Percentiles rank a stretch among this genome's conserved stretches.
phyloP scores from a whole-genome alignment of 2,888 invertebrate species.

The Caenorhabditis sp. region DNA sequence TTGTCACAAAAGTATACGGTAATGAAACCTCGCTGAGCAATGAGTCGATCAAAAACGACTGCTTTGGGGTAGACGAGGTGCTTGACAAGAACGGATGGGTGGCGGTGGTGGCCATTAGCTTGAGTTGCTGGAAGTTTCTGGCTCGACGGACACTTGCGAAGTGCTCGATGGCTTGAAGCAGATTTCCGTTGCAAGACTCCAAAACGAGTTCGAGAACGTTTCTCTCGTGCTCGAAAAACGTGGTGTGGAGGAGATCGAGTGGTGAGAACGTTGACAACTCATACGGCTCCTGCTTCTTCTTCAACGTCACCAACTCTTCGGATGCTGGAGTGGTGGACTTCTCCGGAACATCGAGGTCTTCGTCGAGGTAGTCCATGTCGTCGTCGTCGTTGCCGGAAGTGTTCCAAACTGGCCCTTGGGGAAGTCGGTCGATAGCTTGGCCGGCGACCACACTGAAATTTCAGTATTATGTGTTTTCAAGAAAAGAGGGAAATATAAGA shows the following conservation, averaged over 20 bases:
- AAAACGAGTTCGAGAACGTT: conserved; percentile 93
- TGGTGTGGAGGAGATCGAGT: conserved; percentile 90
- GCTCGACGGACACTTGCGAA: conserved; percentile 85
- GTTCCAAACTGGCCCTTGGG: conserved; percentile 93
- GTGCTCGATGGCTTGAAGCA: conserved; percentile 93
- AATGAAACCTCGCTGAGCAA: conserved; percentile 64
- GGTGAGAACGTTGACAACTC: conserved; percentile 85
- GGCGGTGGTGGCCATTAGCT: background rate
- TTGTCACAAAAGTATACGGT: too few relatives aligned
- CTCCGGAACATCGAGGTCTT: conserved; percentile 42
- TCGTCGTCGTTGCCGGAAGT: conserved; percentile 64
- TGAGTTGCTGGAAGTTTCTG: conserved; percentile 14
- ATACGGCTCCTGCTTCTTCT: conserved; percentile 22
- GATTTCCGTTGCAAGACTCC: conserved; percentile 92
- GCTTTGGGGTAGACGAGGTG: conserved; percentile 24
- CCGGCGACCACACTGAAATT: conserved; percentile 78
- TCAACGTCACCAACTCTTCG: conserved; percentile 26
- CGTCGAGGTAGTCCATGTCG: conserved; percentile 63
- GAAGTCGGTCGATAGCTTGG: conserved; percentile 87
- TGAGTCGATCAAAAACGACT: conserved; percentile 67
- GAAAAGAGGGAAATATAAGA: background rate
- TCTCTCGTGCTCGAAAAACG: conserved; percentile 89
- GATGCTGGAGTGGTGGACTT: conserved; percentile 42
- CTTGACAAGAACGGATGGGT: background rate
- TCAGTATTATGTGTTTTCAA: background rate